These are phyloP conservation scores for Sinocyclocheilus maitianheensis DNA, from an alignment of 2,113 vertebrate species.

Conservation along the genomic window DNA sequence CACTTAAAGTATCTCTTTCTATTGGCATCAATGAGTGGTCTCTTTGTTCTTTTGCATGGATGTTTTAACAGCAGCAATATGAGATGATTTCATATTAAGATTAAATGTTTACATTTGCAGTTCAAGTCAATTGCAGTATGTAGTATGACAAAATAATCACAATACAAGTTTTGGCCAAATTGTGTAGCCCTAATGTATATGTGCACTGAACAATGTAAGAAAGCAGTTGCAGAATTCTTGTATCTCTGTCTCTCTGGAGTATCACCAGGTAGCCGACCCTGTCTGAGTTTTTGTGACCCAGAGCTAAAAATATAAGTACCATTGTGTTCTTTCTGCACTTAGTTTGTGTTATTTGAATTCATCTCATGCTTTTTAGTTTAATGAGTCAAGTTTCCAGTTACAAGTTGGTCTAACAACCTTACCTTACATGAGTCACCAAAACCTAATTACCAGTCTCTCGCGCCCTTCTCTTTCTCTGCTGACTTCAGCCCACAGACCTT, in stretches of 20 bases:
- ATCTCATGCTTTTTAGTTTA: constrained; percentile 35
- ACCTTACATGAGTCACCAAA: constrained; percentile 29
- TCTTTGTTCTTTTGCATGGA: background rate
- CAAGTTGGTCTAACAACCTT: constrained; percentile 24
- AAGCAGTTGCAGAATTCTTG: background rate
- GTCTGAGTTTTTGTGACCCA: background rate
- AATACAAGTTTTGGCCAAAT: background rate
- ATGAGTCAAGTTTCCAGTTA: constrained; percentile 45
- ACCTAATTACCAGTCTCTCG: background rate
- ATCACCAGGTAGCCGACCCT: background rate
- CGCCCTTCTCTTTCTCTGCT: constrained; percentile 10
- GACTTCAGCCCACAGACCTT: constrained; percentile 27
- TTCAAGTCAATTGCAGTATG: background rate
- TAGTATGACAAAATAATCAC: background rate
- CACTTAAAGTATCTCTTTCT: background rate
- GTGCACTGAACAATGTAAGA: background rate
- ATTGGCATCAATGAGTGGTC: background rate
- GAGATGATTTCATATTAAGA: background rate
- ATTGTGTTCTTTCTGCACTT: background rate
- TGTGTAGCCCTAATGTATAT: background rate
- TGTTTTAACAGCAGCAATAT: background rate
- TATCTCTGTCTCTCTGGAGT: background rate
- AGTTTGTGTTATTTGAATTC: constrained; percentile 5
- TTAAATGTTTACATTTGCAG: background rate
- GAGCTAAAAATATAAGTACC: background rate